Evolutionary conservation across 2,888 invertebrate species (phyloP), one percentile per base, ranked within the genome.

Genomic region (Caenorhabditis japonica): DNA sequence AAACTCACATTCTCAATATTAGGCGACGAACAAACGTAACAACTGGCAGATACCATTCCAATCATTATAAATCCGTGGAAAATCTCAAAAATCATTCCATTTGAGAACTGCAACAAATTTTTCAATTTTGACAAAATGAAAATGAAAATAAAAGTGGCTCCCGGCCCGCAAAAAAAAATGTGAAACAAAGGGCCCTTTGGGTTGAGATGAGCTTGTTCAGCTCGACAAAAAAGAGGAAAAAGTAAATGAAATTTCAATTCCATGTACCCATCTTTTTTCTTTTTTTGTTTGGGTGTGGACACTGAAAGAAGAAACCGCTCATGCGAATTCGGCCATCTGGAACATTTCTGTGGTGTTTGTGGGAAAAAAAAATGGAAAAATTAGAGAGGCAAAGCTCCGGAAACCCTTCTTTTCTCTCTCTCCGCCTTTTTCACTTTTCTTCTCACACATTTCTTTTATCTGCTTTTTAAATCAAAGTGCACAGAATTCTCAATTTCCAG

Each of bases 1-100:
- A n/a, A 47, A 62, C 71, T 72, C 39, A 77, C 77, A 25, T 72
- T 77, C 49, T 77, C 77, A 52, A 77, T 75, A 43, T 72, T 77
- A 0, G 61, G 56, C 25, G 74, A 70, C 3, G 77, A 75, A 38
- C 77, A 77, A 49, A 77, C 61, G 10, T 66, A 71, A 59, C 76
- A 76, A 34, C 55, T 75, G 43, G 55, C 60, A 38, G 59, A 55
- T 49, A 61, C 56, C 53, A 51, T 51, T 68, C 55, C 55, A 39
- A 56, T 30, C 41, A 64, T 39, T 17, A 64, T 0, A 8, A 55
- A 64, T 15, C 41, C 47, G 15, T 34, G n/a, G 2, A 64, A 4
- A 49, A 56, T n/a, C 12, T 17, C 55, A 19, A 44, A 21, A 64
- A 41, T 64, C 64, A 64, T 64, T 56, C 64, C 64, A 64, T 64